Conservation (phyloP, 2,113 vertebrate species). For the Sphyrna mokarran region DNA sequence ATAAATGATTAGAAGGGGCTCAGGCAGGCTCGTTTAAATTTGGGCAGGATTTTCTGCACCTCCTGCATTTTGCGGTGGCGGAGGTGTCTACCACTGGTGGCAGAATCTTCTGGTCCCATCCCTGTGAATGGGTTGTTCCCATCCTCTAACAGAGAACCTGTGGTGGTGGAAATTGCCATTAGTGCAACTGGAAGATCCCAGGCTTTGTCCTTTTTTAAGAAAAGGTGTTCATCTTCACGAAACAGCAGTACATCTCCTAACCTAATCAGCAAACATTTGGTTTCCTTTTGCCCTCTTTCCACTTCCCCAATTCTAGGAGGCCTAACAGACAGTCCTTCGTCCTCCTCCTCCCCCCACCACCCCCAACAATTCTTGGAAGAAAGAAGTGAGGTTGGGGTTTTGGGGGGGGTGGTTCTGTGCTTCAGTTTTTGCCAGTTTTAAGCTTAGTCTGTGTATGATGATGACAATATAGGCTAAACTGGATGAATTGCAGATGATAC, state of each 20-base stretch:
- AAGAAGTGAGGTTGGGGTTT: not conserved
- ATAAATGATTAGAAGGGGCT: not conserved
- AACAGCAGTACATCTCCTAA: not conserved
- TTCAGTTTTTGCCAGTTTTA: not conserved
- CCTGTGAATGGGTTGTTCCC: too few relatives aligned
- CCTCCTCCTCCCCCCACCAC: not conserved
- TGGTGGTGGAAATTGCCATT: too few relatives aligned
- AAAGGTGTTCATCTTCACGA: not conserved
- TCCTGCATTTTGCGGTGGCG: too few relatives aligned
- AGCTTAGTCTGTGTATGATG: not conserved
- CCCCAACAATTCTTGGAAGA: not conserved
- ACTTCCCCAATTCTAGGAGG: not conserved
- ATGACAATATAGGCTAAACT: not conserved
- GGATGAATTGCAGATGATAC: too few relatives aligned
- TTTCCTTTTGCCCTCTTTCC: not conserved
- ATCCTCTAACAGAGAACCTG: too few relatives aligned
- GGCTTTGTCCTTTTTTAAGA: too few relatives aligned
- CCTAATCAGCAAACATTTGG: not conserved
- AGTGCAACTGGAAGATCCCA: too few relatives aligned
- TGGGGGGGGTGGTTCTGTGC: not conserved
- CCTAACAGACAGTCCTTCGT: not conserved
- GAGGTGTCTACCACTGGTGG: too few relatives aligned
- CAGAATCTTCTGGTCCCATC: too few relatives aligned
- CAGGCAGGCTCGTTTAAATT: not conserved
- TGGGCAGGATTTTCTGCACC: too few relatives aligned